These are phyloP conservation scores for Agonopterix alstromeriana DNA, from an alignment of 2,888 invertebrate species.

Conservation along the genomic window DNA sequence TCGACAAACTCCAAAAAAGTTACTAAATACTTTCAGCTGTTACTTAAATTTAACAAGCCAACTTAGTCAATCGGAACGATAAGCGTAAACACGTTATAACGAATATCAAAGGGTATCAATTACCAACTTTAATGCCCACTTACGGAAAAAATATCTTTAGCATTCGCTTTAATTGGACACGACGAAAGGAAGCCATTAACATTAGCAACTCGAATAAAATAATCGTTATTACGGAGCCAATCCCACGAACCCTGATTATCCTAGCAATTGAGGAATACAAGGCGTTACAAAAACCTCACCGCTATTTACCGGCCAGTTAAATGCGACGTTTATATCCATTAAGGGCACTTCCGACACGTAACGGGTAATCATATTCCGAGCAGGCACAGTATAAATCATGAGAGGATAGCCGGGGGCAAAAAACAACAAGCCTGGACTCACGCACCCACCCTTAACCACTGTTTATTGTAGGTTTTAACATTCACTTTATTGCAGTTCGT, in stretches of 20 bases:
- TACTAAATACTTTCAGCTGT: neutral
- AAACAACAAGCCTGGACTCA: slow-evolving; percentile 45
- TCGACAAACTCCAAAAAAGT: slow-evolving; percentile 2
- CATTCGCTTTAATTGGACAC: too few relatives aligned
- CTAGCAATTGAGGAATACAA: slow-evolving; percentile 34
- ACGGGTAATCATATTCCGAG: slow-evolving; percentile 64
- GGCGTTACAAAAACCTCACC: slow-evolving; percentile 27
- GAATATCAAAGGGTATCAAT: neutral
- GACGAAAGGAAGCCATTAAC: too few relatives aligned
- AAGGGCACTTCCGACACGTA: slow-evolving; percentile 66
- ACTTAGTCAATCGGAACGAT: neutral
- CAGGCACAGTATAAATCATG: slow-evolving; percentile 69
- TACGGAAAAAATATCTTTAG: neutral
- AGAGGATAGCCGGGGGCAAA: slow-evolving; percentile 59
- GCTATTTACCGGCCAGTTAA: slow-evolving; percentile 53
- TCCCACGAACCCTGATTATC: neutral
- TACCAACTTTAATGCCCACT: neutral
- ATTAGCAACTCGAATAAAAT: too few relatives aligned
- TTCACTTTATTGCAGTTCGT: slow-evolving; percentile 45
- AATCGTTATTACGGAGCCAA: too few relatives aligned
- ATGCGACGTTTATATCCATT: slow-evolving; percentile 71
- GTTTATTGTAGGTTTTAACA: slow-evolving; percentile 57
- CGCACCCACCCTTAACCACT: slow-evolving; percentile 42
- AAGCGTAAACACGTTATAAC: too few relatives aligned
- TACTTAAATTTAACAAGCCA: slow-evolving; percentile 4